A percentile compares a stretch with the other conserved stretches of the same genome.
Conservation (phyloP, 2,888 invertebrate species). For the Sisyra nigra region DNA sequence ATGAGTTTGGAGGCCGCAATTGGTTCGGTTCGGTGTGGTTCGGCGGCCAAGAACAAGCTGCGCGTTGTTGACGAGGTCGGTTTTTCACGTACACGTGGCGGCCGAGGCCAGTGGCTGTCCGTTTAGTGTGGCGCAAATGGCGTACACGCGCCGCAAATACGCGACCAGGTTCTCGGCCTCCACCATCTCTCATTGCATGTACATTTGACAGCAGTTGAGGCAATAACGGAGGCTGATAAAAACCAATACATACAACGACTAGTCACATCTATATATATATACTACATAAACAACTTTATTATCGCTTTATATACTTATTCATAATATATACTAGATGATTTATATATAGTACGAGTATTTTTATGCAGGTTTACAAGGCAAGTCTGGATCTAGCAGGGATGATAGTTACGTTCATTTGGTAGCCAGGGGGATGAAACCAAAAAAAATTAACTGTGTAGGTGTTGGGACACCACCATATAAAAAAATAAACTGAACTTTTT, state of each 20-base stretch:
- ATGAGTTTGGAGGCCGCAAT: no score
- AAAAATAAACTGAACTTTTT: no score
- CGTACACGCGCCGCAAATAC: constrained; percentile 3
- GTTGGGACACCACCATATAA: no score
- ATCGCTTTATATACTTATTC: neutral
- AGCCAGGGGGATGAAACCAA: no score
- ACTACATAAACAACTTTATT: neutral
- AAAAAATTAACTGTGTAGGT: no score
- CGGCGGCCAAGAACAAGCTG: constrained; percentile 26
- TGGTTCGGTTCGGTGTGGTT: no score
- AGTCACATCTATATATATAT: neutral
- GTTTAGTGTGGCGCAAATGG: neutral
- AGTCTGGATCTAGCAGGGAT: no score
- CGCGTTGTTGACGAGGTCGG: constrained; percentile 44
- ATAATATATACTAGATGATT: neutral
- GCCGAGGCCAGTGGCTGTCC: constrained; percentile 7
- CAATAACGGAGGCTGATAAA: neutral
- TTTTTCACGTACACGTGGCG: constrained; percentile 26
- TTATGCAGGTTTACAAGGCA: no score
- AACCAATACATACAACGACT: neutral
- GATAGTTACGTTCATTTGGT: no score
- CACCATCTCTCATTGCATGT: constrained; percentile 7
- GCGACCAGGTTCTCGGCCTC: constrained; percentile 7
- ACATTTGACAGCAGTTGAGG: neutral
- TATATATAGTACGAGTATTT: neutral